Evolutionary conservation across 2,888 invertebrate species (phyloP).

Genomic region (Brachyopa scutellaris): DNA sequence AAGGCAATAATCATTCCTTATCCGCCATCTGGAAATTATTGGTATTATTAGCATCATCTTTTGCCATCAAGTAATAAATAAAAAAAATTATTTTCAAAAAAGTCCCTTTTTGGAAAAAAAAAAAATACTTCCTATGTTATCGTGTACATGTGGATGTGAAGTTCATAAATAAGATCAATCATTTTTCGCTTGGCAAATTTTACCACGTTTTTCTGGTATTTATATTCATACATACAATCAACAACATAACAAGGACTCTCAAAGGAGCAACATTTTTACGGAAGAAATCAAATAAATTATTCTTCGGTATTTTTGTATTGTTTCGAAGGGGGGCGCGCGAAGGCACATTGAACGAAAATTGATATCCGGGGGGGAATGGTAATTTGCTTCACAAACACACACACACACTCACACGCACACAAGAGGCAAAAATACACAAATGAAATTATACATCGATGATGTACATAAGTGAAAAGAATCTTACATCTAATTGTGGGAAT

Average conservation of each 20-base stretch:
- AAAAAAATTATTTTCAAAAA: constrained; percentile 38
- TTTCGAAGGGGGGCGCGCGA: constrained; percentile 1
- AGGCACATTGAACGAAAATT: neutral
- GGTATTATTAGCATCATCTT: constrained; percentile 67
- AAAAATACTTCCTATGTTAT: constrained; percentile 4
- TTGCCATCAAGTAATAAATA: constrained; percentile 46
- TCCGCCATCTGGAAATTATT: constrained; percentile 70
- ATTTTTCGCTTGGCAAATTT: constrained; percentile 60
- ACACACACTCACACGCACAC: constrained; percentile 14
- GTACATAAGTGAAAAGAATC: constrained; percentile 53
- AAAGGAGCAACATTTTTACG: constrained; percentile 9
- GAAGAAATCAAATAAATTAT: constrained; percentile 56
- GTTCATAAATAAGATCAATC: constrained; percentile 69
- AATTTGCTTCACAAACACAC: constrained; percentile 5
- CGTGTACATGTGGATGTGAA: constrained; percentile 1
- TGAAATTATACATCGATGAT: constrained; percentile 51
- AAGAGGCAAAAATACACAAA: constrained; percentile 54
- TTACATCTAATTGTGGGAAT: constrained; percentile 67
- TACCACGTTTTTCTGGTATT: neutral
- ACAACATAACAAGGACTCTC: neutral
- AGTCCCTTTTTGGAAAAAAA: constrained; percentile 12
- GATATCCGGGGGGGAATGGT: constrained; percentile 32
- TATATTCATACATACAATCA: neutral
- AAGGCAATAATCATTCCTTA: constrained; percentile 68
- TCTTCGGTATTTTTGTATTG: constrained; percentile 20